Percentiles rank a stretch among this genome's conserved stretches.
These are phyloP conservation scores for Heliocidaris tuberculata DNA, from an alignment of 35 echinoderm and acorn worm species.

Conservation along the genomic window DNA sequence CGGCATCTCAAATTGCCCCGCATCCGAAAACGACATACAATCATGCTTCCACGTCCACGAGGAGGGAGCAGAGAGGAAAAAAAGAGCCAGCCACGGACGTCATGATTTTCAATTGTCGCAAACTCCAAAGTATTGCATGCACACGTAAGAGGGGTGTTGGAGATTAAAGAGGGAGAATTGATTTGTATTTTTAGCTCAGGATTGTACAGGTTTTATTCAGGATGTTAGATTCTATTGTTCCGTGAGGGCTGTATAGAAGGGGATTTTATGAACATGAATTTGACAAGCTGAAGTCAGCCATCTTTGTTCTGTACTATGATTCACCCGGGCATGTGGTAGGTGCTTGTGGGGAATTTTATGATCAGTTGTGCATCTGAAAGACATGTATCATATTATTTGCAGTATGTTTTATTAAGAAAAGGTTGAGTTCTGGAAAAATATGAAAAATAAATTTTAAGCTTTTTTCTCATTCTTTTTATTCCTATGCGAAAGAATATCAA, in stretches of 20 bases:
- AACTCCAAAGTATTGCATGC: slow-evolving; percentile 16
- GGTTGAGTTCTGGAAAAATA: too few relatives aligned
- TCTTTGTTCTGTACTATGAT: neutral
- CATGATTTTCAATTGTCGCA: slow-evolving; percentile 3
- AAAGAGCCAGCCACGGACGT: neutral
- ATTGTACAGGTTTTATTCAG: neutral
- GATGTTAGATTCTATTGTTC: neutral
- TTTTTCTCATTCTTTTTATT: too few relatives aligned
- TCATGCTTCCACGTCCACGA: neutral
- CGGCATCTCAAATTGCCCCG: slow-evolving; percentile 14
- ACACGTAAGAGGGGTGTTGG: neutral
- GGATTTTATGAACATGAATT: neutral
- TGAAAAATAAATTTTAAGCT: too few relatives aligned
- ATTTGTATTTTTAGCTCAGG: neutral
- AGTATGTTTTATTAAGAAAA: too few relatives aligned
- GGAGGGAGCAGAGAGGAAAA: neutral
- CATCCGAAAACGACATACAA: neutral
- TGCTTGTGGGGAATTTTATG: too few relatives aligned
- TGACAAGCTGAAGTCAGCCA: neutral
- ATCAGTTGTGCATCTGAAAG: neutral
- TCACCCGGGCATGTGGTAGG: neutral
- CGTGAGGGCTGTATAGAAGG: neutral
- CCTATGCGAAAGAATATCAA: too few relatives aligned
- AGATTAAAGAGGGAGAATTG: slow-evolving; percentile 4
- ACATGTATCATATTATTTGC: neutral